Conservation (phyloP, 2,888 invertebrate genomes). For the Drosophila infuscata region DNA sequence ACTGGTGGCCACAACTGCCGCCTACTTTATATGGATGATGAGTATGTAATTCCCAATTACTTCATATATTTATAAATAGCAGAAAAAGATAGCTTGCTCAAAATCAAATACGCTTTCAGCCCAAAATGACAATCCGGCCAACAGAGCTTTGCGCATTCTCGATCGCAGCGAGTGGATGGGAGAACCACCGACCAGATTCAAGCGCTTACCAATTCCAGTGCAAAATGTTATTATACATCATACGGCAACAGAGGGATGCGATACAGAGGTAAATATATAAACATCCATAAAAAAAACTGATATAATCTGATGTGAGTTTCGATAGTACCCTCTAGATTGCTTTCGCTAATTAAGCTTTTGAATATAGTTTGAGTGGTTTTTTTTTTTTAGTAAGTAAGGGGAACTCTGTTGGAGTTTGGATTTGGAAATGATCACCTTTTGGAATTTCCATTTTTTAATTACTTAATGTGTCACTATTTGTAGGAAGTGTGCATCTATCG, state of each 20-base stretch:
- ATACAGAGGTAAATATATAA: conserved; percentile 52
- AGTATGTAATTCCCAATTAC: conserved; percentile 29
- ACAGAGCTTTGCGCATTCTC: conserved; percentile 57
- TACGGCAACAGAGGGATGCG: conserved; percentile 69
- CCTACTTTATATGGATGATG: conserved; percentile 62
- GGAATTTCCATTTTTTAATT: background rate
- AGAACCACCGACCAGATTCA: conserved; percentile 59
- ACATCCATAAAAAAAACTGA: background rate
- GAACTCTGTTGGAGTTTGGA: background rate
- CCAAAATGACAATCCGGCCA: conserved; percentile 17
- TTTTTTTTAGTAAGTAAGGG: background rate
- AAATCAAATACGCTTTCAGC: conserved; percentile 12
- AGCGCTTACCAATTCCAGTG: conserved; percentile 48
- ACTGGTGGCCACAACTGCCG: conserved; percentile 43
- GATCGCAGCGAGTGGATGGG: conserved; percentile 74
- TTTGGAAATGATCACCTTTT: background rate
- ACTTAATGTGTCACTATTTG: background rate
- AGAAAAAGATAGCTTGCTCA: background rate
- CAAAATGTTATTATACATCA: conserved; percentile 65
- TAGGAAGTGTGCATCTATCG: conserved; percentile 83
- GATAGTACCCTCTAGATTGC: too few species aligned
- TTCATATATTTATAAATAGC: background rate
- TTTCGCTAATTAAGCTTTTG: background rate
- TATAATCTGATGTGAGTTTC: background rate
- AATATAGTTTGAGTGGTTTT: background rate